Evolutionary conservation across 1,140 invertebrate species (phyloP).

Genomic region (Mycetomoellerius zeteki): DNA sequence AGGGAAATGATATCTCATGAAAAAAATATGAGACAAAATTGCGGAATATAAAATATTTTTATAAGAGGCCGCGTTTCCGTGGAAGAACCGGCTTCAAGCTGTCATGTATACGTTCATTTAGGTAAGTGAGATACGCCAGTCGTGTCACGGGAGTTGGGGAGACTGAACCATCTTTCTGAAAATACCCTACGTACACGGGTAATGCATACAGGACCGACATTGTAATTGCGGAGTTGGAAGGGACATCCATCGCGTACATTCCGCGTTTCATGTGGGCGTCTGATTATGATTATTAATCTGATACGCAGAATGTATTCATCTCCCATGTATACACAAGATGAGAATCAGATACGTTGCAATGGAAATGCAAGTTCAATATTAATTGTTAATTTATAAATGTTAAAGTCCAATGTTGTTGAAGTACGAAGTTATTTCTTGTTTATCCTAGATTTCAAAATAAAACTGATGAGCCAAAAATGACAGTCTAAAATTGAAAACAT

Average conservation of each 20-base stretch:
- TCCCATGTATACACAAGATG: conserved; percentile 13
- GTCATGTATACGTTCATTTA: conserved; percentile 42
- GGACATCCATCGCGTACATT: conserved; percentile 10
- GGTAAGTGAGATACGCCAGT: conserved; percentile 47
- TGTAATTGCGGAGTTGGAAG: conserved; percentile 23
- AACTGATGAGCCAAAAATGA: background rate
- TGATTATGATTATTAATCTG: conserved; percentile 38
- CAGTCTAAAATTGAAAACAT: background rate
- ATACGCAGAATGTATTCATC: conserved; percentile 27
- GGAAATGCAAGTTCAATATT: background rate
- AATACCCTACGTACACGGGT: background rate
- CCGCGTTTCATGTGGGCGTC: conserved; percentile 19
- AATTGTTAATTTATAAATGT: background rate
- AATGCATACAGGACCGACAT: conserved; percentile 8
- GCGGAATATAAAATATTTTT: conserved; percentile 50
- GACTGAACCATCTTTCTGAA: conserved; percentile 25
- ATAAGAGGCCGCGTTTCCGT: conserved; percentile 26
- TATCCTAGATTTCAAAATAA: background rate
- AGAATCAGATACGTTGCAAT: background rate
- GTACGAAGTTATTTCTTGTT: background rate
- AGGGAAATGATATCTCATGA: conserved; percentile 36
- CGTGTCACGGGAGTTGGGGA: background rate
- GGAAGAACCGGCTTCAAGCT: conserved; percentile 25
- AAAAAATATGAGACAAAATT: conserved; percentile 57
- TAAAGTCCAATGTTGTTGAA: background rate